Evolutionary conservation across 2,888 invertebrate species (phyloP).

Genomic region (Crossocerus cetratus): DNA sequence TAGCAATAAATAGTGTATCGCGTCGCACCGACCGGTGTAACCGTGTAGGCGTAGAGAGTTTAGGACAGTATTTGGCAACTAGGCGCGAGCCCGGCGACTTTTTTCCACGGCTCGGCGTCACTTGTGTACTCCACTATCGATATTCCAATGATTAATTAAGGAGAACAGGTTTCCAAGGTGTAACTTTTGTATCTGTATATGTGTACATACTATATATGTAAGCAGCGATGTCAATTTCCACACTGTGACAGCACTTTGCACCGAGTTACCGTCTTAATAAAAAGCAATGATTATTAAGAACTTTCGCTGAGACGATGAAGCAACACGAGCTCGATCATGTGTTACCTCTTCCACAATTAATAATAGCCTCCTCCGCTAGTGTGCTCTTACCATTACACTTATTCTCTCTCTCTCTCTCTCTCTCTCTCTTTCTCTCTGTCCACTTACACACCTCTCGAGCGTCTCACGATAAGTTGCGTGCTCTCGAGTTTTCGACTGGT

Average conservation of each 20-base stretch:
- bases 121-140: conserved; percentile 26
- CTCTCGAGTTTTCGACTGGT: conserved; percentile 7
- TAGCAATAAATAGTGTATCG: no score
- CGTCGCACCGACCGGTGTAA: no score
- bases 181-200: conserved; percentile 41
- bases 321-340: conserved; percentile 33
- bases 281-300: conserved; percentile 52
- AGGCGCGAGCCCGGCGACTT: not conserved
- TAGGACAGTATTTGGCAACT: no score
- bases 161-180: conserved; percentile 27
- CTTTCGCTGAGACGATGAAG: conserved; percentile 44
- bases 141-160: conserved; percentile 42
- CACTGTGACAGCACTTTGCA: conserved; percentile 46
- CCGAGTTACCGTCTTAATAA: conserved; percentile 46
- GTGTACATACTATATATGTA: conserved; percentile 41
- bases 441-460: conserved; percentile 14
- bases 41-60: no score
- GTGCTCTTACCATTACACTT: no score
- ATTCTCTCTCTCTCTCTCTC: no score
- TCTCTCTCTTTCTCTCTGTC: no score
- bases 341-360: conserved; percentile 35
- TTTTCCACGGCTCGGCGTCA: conserved; percentile 24
- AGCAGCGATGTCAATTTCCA: conserved; percentile 50
- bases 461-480: conserved; percentile 18
- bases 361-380: no score